phyloP scores from a whole-genome alignment of 2,888 invertebrate genomes.

The Drosophila barbarae region DNA sequence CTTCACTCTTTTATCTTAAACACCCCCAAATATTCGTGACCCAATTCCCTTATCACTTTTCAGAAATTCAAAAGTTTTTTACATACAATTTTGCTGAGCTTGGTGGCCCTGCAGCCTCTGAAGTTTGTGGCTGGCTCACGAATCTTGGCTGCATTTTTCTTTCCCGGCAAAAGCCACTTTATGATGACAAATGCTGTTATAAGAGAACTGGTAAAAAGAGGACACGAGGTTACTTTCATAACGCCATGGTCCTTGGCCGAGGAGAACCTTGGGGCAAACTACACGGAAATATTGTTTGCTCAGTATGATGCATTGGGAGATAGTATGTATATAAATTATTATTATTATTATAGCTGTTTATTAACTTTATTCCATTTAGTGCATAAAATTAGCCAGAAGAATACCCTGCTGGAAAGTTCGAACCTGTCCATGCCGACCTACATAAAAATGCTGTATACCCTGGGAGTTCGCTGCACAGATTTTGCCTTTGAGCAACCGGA shows the following conservation, averaged over 20 bases:
- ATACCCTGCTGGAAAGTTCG: conserved; percentile 47
- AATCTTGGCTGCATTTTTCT: conserved; percentile 79
- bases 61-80: background rate
- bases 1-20: background rate
- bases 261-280: conserved; percentile 62
- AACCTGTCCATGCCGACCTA: conserved; percentile 11
- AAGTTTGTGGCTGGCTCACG: conserved; percentile 31
- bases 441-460: conserved; percentile 36
- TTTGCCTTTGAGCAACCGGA: conserved; percentile 66
- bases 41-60: background rate
- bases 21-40: background rate
- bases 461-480: conserved; percentile 65
- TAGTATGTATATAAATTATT: conserved; percentile 31
- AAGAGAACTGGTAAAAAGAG: conserved; percentile 78
- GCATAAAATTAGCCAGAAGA: conserved; percentile 1
- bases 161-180: conserved; percentile 79
- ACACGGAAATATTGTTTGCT: conserved; percentile 65
- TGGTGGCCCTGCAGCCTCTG: background rate
- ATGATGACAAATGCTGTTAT: conserved; percentile 78
- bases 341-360: too few species aligned
- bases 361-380: background rate
- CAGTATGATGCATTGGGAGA: conserved; percentile 61
- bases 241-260: conserved; percentile 46
- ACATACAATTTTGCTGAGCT: background rate
- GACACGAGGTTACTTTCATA: conserved; percentile 77